A percentile compares a stretch with the other conserved stretches of the same genome.
These are phyloP conservation scores for Galbula dea DNA, from an alignment of 2,113 vertebrate species.

Conservation along the genomic window DNA sequence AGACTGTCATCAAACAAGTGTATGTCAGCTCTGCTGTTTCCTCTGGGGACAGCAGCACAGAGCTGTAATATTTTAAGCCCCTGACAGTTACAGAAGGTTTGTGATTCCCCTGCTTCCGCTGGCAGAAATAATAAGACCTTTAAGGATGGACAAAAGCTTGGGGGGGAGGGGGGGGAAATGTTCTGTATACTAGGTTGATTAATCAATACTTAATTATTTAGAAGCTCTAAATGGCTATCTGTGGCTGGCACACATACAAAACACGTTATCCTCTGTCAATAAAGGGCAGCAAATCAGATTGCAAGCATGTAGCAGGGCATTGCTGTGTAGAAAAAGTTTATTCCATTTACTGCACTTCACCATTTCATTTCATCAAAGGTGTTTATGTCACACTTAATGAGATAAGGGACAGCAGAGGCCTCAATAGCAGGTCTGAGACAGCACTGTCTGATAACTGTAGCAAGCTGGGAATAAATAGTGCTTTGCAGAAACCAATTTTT, in stretches of 20 bases:
- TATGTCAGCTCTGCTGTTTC: neutral
- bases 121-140: conserved; percentile 51
- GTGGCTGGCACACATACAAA: conserved; percentile 41
- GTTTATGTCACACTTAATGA: conserved; percentile 68
- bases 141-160: conserved; percentile 42
- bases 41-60: neutral
- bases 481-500: conserved; percentile 40
- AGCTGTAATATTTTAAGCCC: neutral
- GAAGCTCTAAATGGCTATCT: conserved; percentile 70
- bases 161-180: neutral
- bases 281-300: conserved; percentile 63
- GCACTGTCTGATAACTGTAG: conserved; percentile 45
- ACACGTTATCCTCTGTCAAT: conserved; percentile 60
- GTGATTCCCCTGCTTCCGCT: neutral
- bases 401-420: conserved; percentile 47
- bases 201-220: conserved; percentile 79
- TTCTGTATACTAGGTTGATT: conserved; percentile 50
- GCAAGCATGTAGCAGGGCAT: conserved; percentile 34
- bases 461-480: conserved; percentile 46
- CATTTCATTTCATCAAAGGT: conserved; percentile 71
- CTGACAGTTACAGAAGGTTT: neutral
- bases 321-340: conserved; percentile 29
- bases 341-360: conserved; percentile 42
- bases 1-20: too few species aligned
- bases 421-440: conserved; percentile 23